Evolutionary conservation across 2,888 invertebrate species (phyloP), one percentile per base, ranked within the genome.

Genomic region (Hyposoter dolosus): DNA sequence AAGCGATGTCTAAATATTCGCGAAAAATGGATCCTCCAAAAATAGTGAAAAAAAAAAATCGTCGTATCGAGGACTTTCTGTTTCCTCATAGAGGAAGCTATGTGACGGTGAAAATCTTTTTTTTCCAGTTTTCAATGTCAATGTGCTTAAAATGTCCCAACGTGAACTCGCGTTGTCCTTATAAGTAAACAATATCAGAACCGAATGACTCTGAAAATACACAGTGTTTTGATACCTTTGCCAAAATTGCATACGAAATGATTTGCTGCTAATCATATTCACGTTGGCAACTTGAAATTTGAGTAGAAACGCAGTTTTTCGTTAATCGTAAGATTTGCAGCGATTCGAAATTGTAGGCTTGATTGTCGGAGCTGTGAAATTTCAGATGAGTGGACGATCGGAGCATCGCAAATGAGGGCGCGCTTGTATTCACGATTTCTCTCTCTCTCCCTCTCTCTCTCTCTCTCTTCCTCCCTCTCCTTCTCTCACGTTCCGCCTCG

Each of bases 321-420:
- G 10, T 45, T 45, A 23, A 75, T 63, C 53, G n/a, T n/a, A 17
- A 15, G 32, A 43, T 43, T 17, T 47, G 69, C 28, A 5, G 43
- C 28, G 15, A 50, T 19, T 2, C 43, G n/a, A 71, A 50, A 53
- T 32, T 19, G n/a, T 50, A n/a, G 23, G 28, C 23, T 23, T 50
- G 74, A 74, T 74, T 60, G 15, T 40, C 19, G 74, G 15, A 17
- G 40, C 7, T 40, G 74, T 74, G 23, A 74, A 60, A 74, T 74
- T 74, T 74, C n/a, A 15, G 40, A 60, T 43, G 56, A n/a, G 28
- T 45, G 28, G 45, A 75, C 63, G 63, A 75, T 78, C 56, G 45
- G 12, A 32, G 56, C 68, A 50, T 17, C 43, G 28, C 43, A 72
- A n/a, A 35, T 50, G 77, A 47, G 68, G 12, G 10, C 23, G 53